phyloP scores from a whole-genome alignment of 2,113 vertebrate species.

The Coracopsis vasa region DNA sequence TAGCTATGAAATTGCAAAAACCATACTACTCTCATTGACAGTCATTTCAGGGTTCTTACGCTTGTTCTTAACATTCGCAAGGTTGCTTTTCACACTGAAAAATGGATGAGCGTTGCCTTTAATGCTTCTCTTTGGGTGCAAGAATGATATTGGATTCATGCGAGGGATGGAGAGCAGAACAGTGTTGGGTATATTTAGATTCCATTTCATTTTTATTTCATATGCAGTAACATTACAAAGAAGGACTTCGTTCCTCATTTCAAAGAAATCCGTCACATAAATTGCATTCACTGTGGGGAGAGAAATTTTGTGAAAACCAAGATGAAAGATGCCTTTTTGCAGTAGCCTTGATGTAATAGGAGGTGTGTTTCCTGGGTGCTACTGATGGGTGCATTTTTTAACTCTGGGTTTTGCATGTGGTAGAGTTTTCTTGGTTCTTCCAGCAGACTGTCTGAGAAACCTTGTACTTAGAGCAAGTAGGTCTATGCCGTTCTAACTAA shows the following conservation, averaged over 20 bases:
- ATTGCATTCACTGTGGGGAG: background rate
- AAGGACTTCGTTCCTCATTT: conserved; percentile 28
- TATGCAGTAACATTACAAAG: background rate
- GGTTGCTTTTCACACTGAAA: background rate
- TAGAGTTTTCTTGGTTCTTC: background rate
- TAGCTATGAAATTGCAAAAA: background rate
- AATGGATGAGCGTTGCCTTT: background rate
- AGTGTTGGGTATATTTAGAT: background rate
- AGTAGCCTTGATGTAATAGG: background rate
- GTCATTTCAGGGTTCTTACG: background rate
- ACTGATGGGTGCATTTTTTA: background rate
- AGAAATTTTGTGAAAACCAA: conserved; percentile 17
- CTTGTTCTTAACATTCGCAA: background rate
- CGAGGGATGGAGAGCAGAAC: background rate
- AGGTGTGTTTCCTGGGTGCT: background rate
- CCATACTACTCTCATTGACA: background rate
- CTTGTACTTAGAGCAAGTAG: background rate
- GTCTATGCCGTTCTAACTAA: background rate
- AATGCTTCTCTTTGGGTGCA: background rate
- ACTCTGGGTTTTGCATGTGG: background rate
- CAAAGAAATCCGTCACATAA: background rate
- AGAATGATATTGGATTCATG: background rate
- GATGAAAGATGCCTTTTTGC: background rate
- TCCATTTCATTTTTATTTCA: conserved; percentile 43
- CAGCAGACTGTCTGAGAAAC: background rate